Evolutionary conservation across 2,797 vertebrate species (phyloP), one percentile per base, ranked within the genome.

Genomic region (Nasua narica): DNA sequence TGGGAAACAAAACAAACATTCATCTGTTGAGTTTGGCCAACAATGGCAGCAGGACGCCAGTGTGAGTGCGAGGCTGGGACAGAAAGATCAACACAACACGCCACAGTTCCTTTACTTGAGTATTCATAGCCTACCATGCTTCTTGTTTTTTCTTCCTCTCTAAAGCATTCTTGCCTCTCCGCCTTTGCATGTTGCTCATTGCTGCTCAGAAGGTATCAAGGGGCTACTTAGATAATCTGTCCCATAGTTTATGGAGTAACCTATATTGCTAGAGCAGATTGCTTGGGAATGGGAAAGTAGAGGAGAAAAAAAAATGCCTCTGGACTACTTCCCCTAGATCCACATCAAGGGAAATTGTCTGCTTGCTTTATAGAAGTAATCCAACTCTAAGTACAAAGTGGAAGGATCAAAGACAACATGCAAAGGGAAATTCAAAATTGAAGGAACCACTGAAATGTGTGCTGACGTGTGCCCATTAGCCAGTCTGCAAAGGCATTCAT

Each of bases 401-500:
- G 76, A 88, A 91, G 62, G 83, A 93, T 97, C 93, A 97, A 97
- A 97, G 96, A 86, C 50, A 91, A 90, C 90, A 84, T 95, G 70
- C 46, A 82, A 79, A 50, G 56, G 83, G 81, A 98, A 94, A 69
- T 86, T 91, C 86, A 88, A 84, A 98, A 76, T 69, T 82, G 0
- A 18, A 58, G 25, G 88, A 94, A 72, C 65, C 58, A 69, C 56
- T 29, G 87, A 97, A 96, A 86, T 9, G 3, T 77, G 84, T 27
- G 58, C 54, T 43, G 89, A 86, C 4, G 4, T 79, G 65, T 79
- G 83, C 77, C 87, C 81, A 70, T 74, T 46, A 95, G 76, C 27
- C 65, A 93, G 87, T 67, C 97, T 95, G 91, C 14, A 87, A 83
- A 96, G 87, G 76, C 8, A 58, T 94, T 97, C 40, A 27, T 92